Evolutionary conservation across 2,888 invertebrate genomes (phyloP).

Genomic region (Timema podura): DNA sequence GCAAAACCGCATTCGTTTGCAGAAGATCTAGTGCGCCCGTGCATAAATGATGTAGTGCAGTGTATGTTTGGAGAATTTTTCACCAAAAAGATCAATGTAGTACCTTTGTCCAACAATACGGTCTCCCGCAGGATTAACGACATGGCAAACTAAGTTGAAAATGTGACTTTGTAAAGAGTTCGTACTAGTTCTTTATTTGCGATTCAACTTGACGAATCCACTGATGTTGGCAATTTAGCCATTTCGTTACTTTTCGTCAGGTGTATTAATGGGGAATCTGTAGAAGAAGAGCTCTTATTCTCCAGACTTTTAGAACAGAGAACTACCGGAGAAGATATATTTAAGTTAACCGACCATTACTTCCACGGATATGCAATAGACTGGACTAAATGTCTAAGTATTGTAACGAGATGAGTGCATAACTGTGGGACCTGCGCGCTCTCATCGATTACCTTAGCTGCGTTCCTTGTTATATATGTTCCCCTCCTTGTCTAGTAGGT

Average conservation of each 20-base stretch:
- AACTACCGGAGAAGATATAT: background rate
- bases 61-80: background rate
- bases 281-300: background rate
- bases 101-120: background rate
- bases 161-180: background rate
- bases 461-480: too few relatives aligned
- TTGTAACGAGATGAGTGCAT: too few relatives aligned
- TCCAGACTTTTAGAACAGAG: constrained; percentile 6
- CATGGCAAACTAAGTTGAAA: background rate
- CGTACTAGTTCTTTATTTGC: background rate
- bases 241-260: background rate
- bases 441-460: too few relatives aligned
- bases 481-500: too few relatives aligned
- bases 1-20: too few relatives aligned
- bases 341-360: background rate
- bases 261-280: background rate
- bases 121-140: background rate
- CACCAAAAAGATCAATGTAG: background rate
- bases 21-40: too few relatives aligned
- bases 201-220: background rate
- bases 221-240: background rate
- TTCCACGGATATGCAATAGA: background rate
- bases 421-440: too few relatives aligned
- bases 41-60: too few relatives aligned
- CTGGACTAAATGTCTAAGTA: too few relatives aligned